phyloP scores from a whole-genome alignment of 2,113 vertebrate genomes.

The Struthidea cinerea region DNA sequence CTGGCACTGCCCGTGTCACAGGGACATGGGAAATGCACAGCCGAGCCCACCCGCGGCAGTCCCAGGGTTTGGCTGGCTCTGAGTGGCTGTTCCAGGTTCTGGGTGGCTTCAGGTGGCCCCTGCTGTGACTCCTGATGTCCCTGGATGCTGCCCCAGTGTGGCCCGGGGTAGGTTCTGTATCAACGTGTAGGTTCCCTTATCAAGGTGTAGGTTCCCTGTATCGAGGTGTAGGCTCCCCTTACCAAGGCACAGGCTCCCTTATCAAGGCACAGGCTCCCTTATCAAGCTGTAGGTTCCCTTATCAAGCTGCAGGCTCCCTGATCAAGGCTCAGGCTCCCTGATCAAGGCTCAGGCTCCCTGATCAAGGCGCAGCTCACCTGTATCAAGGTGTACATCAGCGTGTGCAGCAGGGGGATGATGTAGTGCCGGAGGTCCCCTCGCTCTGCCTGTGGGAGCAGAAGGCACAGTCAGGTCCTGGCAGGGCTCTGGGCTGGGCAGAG shows the following conservation, averaged over 20 bases:
- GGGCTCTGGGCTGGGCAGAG: neutral
- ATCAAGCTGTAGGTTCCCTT: neutral
- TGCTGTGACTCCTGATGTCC: neutral
- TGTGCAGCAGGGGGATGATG: conserved; percentile 91
- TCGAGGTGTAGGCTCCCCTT: neutral
- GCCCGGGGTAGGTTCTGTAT: rapidly evolving
- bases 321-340: neutral
- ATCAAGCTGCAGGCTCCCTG: neutral
- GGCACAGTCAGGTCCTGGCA: neutral
- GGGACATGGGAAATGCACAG: neutral
- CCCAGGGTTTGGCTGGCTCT: neutral
- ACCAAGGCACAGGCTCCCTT: neutral
- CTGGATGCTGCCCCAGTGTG: neutral
- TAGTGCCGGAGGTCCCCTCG: conserved; percentile 72
- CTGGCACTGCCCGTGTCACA: neutral
- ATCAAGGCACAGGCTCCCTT: neutral
- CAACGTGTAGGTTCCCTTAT: neutral
- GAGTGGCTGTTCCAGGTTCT: neutral
- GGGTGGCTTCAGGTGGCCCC: neutral
- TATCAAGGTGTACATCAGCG: conserved; percentile 78
- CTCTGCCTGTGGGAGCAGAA: conserved; percentile 77
- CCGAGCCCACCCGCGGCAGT: rapidly evolving
- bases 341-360: neutral
- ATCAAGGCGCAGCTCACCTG: neutral
- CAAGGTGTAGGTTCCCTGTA: neutral